phyloP scores from a whole-genome alignment of 30 jellyfish, hydroid and myxozoan genomes.

The Phacellophora camtschatica region DNA sequence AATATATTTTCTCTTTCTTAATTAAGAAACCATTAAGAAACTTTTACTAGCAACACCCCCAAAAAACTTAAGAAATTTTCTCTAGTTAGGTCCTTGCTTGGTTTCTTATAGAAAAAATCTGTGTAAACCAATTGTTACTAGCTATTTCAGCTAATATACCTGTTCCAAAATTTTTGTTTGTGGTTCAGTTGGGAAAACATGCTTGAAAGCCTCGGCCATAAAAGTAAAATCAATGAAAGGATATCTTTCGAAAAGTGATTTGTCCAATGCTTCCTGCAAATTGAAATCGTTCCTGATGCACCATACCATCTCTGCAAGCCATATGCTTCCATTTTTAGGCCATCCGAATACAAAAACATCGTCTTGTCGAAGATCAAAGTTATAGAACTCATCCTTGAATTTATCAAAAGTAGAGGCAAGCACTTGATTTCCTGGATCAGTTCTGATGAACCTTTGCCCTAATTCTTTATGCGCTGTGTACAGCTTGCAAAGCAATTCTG shows the following conservation, averaged over 20 bases:
- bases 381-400: background rate
- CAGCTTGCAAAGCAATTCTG: background rate
- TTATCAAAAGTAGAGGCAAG: conserved; percentile 40
- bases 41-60: background rate
- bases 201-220: conserved; percentile 36
- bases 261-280: background rate
- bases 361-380: conserved; percentile 4
- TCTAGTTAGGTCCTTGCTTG: background rate
- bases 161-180: background rate
- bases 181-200: conserved; percentile 1
- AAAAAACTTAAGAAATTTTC: background rate
- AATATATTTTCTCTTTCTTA: too few relatives aligned
- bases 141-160: background rate
- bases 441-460: conserved; percentile 15
- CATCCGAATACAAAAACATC: conserved; percentile 46
- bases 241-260: background rate
- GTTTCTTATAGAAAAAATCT: background rate
- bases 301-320: conserved; percentile 50
- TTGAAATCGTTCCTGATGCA: background rate
- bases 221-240: conserved; percentile 25
- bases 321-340: conserved; percentile 38
- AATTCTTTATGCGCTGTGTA: conserved; percentile 18
- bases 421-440: conserved; percentile 21
- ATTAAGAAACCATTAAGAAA: background rate
- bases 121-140: background rate